A percentile compares a stretch with the other conserved stretches of the same genome.
Evolutionary conservation across 1,140 invertebrate species (phyloP).

Genomic region (Monomorium pharaonis): DNA sequence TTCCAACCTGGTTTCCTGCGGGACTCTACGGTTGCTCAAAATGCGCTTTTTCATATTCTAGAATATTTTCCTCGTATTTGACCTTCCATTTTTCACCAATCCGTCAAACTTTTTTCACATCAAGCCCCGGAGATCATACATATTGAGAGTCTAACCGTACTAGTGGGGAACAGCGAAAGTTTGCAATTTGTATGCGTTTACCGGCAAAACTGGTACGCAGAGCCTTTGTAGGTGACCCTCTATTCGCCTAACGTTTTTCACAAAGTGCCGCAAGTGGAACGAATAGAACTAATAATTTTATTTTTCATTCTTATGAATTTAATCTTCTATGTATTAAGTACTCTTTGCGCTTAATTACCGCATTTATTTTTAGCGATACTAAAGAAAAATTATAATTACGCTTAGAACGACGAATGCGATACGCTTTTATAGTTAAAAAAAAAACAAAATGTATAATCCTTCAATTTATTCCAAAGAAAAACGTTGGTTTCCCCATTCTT

Average conservation of each 20-base stretch:
- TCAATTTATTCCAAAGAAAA: background rate
- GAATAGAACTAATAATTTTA: conserved; percentile 9
- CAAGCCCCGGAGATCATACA: conserved; percentile 18
- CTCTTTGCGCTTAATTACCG: conserved; percentile 25
- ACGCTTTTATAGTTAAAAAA: background rate
- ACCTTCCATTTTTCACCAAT: conserved; percentile 30
- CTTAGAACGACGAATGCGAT: background rate
- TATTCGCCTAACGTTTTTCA: conserved; percentile 19
- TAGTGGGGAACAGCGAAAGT: conserved; percentile 25
- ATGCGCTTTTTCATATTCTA: conserved; percentile 43
- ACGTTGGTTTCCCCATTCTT: background rate
- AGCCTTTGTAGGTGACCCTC: conserved; percentile 11
- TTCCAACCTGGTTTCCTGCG: conserved; percentile 12
- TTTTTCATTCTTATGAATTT: background rate
- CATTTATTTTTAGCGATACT: background rate
- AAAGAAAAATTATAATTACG: conserved; percentile 10
- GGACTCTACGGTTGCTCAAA: conserved; percentile 15
- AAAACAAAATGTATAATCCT: background rate
- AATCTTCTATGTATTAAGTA: background rate
- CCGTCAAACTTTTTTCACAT: conserved; percentile 45
- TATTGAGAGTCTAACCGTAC: conserved; percentile 39
- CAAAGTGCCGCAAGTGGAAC: background rate
- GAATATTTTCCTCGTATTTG: conserved; percentile 27
- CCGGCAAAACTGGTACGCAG: background rate
- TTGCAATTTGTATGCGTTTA: conserved; percentile 54